Conservation (phyloP, 2,113 vertebrate species). For the Crotalus viridis region DNA sequence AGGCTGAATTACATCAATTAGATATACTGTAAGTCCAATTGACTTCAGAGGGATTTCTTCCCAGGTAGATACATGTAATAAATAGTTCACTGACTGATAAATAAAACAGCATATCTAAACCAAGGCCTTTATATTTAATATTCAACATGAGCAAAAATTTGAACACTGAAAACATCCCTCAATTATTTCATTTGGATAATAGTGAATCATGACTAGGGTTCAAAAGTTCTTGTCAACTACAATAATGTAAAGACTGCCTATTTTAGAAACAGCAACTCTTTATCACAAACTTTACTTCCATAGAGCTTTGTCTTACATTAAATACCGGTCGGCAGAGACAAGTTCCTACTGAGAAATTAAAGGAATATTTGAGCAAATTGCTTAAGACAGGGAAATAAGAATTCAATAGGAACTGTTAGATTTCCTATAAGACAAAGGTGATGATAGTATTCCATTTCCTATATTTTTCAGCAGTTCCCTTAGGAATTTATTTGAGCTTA, state of each 20-base stretch:
- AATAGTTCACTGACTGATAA: not conserved
- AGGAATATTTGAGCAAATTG: conserved; percentile 39
- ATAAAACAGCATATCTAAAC: conserved; percentile 2
- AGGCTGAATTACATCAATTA: not conserved
- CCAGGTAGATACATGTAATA: not conserved
- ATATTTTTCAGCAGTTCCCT: conserved; percentile 26
- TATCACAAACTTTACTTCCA: conserved; percentile 23
- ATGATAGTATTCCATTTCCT: conserved; percentile 11
- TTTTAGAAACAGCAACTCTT: conserved; percentile 35
- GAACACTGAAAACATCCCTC: not conserved
- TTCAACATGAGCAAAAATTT: conserved; percentile 17
- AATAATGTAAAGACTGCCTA: conserved; percentile 19
- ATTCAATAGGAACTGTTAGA: conserved; percentile 31
- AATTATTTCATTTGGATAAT: conserved; percentile 30
- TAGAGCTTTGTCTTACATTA: conserved; percentile 10
- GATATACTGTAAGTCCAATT: not conserved
- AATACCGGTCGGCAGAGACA: conserved; percentile 21
- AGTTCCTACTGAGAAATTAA: not conserved
- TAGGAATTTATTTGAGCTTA: conserved; percentile 10
- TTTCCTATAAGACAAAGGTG: conserved; percentile 34
- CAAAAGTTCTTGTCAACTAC: not conserved
- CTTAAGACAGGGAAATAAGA: conserved; percentile 40
- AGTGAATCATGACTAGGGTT: conserved; percentile 16
- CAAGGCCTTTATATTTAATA: not conserved
- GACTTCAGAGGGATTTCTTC: not conserved